Evolutionary conservation across 2,797 vertebrate genomes (phyloP).

Genomic region (Glyptemys insculpta): DNA sequence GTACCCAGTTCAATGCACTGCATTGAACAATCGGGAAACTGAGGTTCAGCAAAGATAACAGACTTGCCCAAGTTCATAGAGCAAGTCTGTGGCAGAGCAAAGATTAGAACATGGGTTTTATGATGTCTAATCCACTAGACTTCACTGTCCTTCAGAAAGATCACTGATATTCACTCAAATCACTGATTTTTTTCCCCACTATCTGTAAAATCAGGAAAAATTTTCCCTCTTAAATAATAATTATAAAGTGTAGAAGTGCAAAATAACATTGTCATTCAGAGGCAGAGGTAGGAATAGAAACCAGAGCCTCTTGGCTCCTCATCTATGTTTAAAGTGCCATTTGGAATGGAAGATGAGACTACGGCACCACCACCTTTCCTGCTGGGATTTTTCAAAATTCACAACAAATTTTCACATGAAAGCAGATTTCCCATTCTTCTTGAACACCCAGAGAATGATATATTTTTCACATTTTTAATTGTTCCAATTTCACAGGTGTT

Average conservation of each 20-base stretch:
- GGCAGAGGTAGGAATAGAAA: neutral
- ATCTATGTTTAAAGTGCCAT: neutral
- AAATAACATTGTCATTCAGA: neutral
- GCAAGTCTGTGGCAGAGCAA: neutral
- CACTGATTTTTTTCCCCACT: neutral
- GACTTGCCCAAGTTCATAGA: neutral
- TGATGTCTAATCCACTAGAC: neutral
- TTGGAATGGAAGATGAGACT: neutral
- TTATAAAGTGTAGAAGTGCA: neutral
- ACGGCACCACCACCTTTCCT: neutral
- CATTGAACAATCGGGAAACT: neutral
- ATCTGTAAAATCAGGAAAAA: neutral
- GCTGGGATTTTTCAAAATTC: neutral
- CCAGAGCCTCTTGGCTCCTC: neutral
- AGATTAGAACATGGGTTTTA: neutral
- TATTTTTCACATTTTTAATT: too few species aligned
- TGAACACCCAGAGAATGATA: neutral
- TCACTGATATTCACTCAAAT: neutral
- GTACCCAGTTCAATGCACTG: neutral
- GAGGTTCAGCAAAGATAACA: neutral
- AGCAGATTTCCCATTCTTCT: neutral
- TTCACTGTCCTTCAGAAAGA: neutral
- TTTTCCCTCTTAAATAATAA: neutral
- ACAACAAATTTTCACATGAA: neutral
- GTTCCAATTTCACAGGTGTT: too few species aligned